These are phyloP conservation scores for Porphyrio hochstetteri DNA, from an alignment of 2,113 vertebrate species.

Conservation along the genomic window DNA sequence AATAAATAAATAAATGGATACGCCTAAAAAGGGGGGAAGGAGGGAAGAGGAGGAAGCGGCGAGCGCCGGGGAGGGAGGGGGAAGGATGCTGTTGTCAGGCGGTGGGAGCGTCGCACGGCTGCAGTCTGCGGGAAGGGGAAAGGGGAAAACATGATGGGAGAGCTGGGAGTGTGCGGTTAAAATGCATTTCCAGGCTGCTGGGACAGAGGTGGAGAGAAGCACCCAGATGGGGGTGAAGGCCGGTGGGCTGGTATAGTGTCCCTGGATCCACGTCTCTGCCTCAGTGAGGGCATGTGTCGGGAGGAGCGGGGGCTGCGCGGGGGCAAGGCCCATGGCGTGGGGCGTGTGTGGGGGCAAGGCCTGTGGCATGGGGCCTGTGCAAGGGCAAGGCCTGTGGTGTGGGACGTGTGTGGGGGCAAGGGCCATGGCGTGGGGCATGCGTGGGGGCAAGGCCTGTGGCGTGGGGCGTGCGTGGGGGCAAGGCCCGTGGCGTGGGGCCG, in stretches of 20 bases:
- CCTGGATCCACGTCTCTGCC: background rate
- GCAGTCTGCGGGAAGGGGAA: background rate
- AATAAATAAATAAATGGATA: background rate
- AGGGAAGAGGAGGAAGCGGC: background rate
- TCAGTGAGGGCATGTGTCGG: background rate
- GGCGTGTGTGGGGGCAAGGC: no score
- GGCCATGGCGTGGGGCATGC: no score
- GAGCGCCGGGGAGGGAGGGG: background rate
- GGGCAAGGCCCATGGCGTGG: background rate
- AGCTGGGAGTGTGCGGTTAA: background rate
- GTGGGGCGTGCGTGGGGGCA: no score
- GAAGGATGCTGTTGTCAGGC: background rate
- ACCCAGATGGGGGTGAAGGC: background rate
- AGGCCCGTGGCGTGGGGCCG: no score
- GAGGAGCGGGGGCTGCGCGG: accelerated
- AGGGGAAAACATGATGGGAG: background rate
- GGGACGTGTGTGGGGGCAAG: no score
- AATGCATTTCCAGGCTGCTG: background rate
- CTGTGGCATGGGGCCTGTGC: no score
- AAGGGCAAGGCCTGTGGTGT: no score
- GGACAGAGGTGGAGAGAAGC: constrained; percentile 14
- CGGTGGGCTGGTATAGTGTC: background rate
- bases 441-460: no score
- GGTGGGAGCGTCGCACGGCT: background rate
- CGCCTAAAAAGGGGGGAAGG: background rate